phyloP scores from a whole-genome alignment of 2,797 vertebrate genomes.

The Gymnopithys bicolor region DNA sequence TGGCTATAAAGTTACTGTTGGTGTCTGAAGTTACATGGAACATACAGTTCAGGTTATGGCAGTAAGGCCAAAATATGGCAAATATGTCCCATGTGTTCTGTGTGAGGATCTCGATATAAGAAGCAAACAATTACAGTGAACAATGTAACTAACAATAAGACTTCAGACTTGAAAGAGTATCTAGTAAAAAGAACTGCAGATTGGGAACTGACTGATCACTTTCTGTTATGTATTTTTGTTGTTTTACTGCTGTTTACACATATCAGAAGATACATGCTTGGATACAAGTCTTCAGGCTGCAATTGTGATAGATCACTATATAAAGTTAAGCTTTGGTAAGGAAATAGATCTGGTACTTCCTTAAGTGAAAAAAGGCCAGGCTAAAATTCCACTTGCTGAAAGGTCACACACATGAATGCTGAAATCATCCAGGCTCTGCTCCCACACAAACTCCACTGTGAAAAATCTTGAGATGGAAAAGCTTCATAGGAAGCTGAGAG shows the following conservation, averaged over 20 bases:
- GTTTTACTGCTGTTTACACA: not conserved
- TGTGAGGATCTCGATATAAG: not conserved
- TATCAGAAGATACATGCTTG: not conserved
- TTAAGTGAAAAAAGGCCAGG: not conserved
- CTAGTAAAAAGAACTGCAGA: not conserved
- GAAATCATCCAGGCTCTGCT: slow-evolving; percentile 23
- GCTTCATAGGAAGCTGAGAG: not conserved
- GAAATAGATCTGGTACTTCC: not conserved
- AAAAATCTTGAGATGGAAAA: not conserved
- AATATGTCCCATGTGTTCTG: not conserved
- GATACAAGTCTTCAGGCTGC: not conserved
- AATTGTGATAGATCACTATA: not conserved
- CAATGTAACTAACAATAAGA: not conserved
- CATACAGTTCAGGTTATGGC: not conserved
- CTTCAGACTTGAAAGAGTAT: not conserved
- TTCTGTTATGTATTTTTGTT: not conserved
- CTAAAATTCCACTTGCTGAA: not conserved
- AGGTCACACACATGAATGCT: not conserved
- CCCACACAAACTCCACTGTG: not conserved
- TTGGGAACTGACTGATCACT: not conserved
- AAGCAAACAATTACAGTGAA: not conserved
- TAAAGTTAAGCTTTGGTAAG: not conserved
- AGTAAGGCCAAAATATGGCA: not conserved
- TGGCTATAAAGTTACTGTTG: not conserved
- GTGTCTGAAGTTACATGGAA: not conserved